Evolutionary conservation across 2,888 invertebrate genomes (phyloP).

Genomic region (Dicranocentrus wangi): DNA sequence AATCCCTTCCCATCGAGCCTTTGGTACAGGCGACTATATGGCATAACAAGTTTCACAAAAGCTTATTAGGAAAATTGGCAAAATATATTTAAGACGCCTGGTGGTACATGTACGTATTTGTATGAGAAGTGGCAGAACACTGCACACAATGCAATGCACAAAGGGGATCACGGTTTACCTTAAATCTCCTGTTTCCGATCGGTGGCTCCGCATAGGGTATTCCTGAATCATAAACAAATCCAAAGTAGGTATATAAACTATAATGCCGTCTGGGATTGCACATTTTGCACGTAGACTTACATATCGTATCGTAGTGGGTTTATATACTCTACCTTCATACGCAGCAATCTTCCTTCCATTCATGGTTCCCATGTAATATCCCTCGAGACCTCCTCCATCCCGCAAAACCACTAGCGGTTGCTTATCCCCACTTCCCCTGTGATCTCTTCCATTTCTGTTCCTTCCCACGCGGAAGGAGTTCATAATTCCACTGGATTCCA

Average conservation of each 20-base stretch:
- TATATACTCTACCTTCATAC: slow-evolving; percentile 40
- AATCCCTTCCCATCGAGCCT: slow-evolving; percentile 65
- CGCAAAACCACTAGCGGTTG: slow-evolving; percentile 33
- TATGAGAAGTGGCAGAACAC: too few species aligned
- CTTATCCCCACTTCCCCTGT: slow-evolving; percentile 28
- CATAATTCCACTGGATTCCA: neutral
- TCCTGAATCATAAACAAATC: too few species aligned
- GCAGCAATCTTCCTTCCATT: slow-evolving; percentile 63
- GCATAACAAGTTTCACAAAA: too few species aligned
- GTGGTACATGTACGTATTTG: too few species aligned
- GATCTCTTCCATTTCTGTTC: slow-evolving; percentile 1
- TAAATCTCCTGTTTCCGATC: slow-evolving; percentile 59
- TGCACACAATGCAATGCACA: neutral
- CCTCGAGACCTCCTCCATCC: slow-evolving; percentile 62
- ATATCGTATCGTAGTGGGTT: too few species aligned
- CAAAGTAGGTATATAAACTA: too few species aligned
- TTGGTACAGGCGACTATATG: slow-evolving; percentile 68
- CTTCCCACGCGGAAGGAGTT: slow-evolving; percentile 15
- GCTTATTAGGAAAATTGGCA: too few species aligned
- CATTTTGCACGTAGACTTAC: too few species aligned
- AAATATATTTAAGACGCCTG: too few species aligned
- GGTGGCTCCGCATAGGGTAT: slow-evolving; percentile 69
- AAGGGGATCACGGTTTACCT: too few species aligned
- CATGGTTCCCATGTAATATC: slow-evolving; percentile 66
- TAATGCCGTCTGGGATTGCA: neutral